Base-by-base conservation (phyloP, 2,113 vertebrate genomes). In the Urocynchramus pylzowi region DNA sequence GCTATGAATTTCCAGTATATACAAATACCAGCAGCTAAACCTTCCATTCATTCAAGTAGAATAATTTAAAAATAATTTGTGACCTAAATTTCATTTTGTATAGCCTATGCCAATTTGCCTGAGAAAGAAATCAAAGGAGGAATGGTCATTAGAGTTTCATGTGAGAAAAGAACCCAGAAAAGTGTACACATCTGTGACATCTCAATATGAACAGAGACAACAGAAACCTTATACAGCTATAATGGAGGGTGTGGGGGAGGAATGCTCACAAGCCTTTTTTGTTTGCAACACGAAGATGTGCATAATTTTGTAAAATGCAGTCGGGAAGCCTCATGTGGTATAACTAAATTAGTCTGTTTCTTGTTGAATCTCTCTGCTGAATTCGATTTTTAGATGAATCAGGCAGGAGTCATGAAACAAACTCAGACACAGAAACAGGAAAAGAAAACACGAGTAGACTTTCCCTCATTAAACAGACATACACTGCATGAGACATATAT, bases 181-280 rank as follows among this genome's bases (percentile, higher is more conserved):
- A 93, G 91, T 20, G 41, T 33, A 92, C 92, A 87, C 93, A 95
- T 95, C 93, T 96, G 93, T 90, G 95, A 87, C 79, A 95, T 95
- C 95, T 90, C 94, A 75, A 30, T 85, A 47, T 33, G 84, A 95
- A 93, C 24, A 49, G 78, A 92, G 88, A 97, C 91, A 96, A 97
- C 37, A 74, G 90, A 8, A 22, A 68, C 89, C 87, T 93, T 85
- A 77, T 86, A 45, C 60, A 19, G 60, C 69, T 37, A 23, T 28
- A 57, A 16, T 1, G 68, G 57, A 74, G 89, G 65, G 31, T 41
- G 57, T 33, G 76, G 95, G 89, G 73, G 45, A 86, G 37, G 95
- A 80, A 65, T 54, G 83, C 31, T 22, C 8, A 7, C 10, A 65
- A 67, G 56, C n/a, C 33, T 53, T 75, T 93, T 64, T 71, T 80